Conservation (phyloP, 2,113 vertebrate species). For the Chiloscyllium plagiosum region DNA sequence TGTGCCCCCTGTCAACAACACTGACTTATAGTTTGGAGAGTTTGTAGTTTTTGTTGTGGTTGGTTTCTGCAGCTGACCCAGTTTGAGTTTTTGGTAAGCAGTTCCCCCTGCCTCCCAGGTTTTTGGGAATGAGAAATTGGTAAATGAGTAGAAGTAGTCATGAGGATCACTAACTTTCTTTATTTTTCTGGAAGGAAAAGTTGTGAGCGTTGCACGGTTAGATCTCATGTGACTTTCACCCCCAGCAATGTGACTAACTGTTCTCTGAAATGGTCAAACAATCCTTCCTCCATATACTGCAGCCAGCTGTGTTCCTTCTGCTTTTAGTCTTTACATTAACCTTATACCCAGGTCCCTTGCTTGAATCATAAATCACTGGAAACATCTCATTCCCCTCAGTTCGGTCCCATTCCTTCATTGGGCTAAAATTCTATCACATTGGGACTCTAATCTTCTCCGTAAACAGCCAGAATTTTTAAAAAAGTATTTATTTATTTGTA, state of each 20-base stretch:
- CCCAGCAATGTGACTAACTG: neutral
- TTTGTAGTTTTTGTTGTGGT: too few relatives aligned
- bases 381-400: neutral
- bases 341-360: neutral
- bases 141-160: neutral
- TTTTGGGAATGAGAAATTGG: neutral
- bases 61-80: neutral
- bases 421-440: neutral
- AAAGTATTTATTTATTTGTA: neutral
- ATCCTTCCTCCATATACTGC: too few relatives aligned
- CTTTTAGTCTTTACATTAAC: neutral
- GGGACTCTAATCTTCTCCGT: neutral
- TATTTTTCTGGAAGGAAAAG: neutral
- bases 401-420: neutral
- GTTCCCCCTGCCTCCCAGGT: neutral
- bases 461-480: neutral
- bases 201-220: too few relatives aligned
- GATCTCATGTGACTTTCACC: too few relatives aligned
- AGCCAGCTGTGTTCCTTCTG: neutral
- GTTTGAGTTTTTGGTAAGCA: neutral
- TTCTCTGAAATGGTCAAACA: too few relatives aligned
- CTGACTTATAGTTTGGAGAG: neutral
- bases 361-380: neutral
- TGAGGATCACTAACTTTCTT: neutral
- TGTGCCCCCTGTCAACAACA: too few relatives aligned